These are phyloP conservation scores for Anneissia japonica DNA, from an alignment of 35 echinoderm and acorn worm genomes.

Conservation along the genomic window DNA sequence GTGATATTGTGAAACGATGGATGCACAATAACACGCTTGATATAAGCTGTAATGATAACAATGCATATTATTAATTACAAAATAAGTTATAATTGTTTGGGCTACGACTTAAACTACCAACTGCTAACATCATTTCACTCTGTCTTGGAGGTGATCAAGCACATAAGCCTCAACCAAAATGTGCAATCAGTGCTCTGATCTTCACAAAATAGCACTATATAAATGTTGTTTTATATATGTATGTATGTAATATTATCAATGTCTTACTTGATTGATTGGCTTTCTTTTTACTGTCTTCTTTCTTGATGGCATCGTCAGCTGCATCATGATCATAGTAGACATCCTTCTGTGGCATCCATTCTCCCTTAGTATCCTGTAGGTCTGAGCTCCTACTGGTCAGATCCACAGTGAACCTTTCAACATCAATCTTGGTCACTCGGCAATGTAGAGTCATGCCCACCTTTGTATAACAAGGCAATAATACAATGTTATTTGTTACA, in stretches of 20 bases:
- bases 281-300: conserved; percentile 82
- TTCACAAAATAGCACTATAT: too few relatives aligned
- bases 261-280: conserved; percentile 28
- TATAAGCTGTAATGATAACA: conserved; percentile 58
- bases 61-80: too few relatives aligned
- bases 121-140: too few relatives aligned
- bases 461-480: conserved; percentile 26
- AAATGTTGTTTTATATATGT: too few relatives aligned
- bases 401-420: conserved; percentile 79
- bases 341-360: conserved; percentile 70
- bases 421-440: conserved; percentile 82
- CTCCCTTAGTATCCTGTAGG: conserved; percentile 64
- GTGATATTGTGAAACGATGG: conserved; percentile 94
- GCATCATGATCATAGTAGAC: conserved; percentile 87
- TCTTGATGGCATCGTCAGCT: conserved; percentile 55
- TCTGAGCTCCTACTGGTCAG: conserved; percentile 81
- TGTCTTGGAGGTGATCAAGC: too few relatives aligned
- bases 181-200: too few relatives aligned
- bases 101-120: too few relatives aligned
- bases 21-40: conserved; percentile 85
- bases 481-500: too few relatives aligned
- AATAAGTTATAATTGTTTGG: too few relatives aligned
- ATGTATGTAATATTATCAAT: too few relatives aligned
- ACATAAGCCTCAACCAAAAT: too few relatives aligned
- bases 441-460: conserved; percentile 70